phyloP scores from a whole-genome alignment of 2,888 invertebrate genomes.

The Drosophila borborema region DNA sequence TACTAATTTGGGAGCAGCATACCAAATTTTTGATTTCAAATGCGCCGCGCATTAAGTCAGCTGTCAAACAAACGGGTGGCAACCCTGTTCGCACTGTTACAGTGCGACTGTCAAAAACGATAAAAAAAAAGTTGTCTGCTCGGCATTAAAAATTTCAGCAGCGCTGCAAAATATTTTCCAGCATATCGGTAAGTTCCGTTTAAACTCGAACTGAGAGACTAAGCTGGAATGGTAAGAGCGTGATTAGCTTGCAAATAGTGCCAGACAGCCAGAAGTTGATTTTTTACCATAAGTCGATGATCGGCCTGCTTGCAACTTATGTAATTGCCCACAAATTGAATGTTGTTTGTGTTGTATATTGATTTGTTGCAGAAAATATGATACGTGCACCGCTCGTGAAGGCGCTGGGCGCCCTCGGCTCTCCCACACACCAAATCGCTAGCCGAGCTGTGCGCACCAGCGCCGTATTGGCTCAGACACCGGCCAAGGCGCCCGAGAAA shows the following conservation, averaged over 20 bases:
- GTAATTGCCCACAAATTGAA: conserved; percentile 62
- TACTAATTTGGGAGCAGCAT: not conserved
- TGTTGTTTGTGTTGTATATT: conserved; percentile 51
- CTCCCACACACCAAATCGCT: conserved; percentile 85
- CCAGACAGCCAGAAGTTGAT: conserved; percentile 18
- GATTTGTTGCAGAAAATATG: conserved; percentile 86
- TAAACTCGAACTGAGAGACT: not conserved
- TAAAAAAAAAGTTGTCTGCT: conserved; percentile 73
- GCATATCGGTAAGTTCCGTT: conserved; percentile 71
- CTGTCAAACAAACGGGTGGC: conserved; percentile 63
- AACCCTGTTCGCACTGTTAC: conserved; percentile 56
- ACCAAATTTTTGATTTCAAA: conserved; percentile 18
- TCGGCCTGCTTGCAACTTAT: conserved; percentile 64
- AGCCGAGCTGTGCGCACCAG: conserved; percentile 85
- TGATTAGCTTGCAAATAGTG: not conserved
- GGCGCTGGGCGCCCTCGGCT: conserved; percentile 87
- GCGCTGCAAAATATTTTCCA: conserved; percentile 76
- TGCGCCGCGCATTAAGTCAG: conserved; percentile 39
- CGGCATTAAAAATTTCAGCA: conserved; percentile 64
- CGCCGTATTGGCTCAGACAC: conserved; percentile 85
- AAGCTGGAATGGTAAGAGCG: not conserved
- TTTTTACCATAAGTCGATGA: conserved; percentile 15
- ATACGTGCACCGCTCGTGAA: conserved; percentile 91
- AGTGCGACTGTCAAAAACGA: conserved; percentile 71
- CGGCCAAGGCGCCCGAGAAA: conserved; percentile 88